Conservation (phyloP, 2,113 vertebrate genomes). For the Albula glossodonta region DNA sequence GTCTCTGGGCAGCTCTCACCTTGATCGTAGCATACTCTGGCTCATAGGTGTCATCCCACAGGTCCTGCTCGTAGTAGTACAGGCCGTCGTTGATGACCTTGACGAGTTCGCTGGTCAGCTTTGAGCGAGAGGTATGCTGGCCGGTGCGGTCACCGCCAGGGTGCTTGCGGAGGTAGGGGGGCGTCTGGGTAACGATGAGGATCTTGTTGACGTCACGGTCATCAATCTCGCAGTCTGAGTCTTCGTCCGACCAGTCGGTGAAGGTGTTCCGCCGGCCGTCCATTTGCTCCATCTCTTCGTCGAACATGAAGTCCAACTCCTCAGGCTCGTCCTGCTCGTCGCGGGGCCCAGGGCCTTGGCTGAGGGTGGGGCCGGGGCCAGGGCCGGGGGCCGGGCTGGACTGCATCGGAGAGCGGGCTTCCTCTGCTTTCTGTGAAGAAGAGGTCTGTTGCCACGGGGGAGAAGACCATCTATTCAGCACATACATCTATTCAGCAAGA, state of each 20-base stretch:
- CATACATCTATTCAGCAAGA: background rate
- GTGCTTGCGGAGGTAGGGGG: slow-evolving; percentile 92
- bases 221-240: slow-evolving; percentile 92
- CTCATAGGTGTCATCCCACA: slow-evolving; percentile 94
- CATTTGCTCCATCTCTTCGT: slow-evolving; percentile 98
- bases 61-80: slow-evolving; percentile 95
- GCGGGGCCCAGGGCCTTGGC: slow-evolving; percentile 37
- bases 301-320: slow-evolving; percentile 97
- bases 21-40: slow-evolving; percentile 97
- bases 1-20: slow-evolving; percentile 67
- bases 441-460: slow-evolving; percentile 36
- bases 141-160: slow-evolving; percentile 94
- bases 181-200: slow-evolving; percentile 95
- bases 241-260: slow-evolving; percentile 96
- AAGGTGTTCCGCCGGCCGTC: slow-evolving; percentile 96
- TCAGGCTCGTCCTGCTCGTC: slow-evolving; percentile 91
- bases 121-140: slow-evolving; percentile 89
- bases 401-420: slow-evolving; percentile 67
- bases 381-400: slow-evolving; percentile 42
- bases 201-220: slow-evolving; percentile 98
- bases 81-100: slow-evolving; percentile 98
- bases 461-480: background rate
- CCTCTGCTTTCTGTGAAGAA: slow-evolving; percentile 76
- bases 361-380: slow-evolving; percentile 32
- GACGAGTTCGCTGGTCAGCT: slow-evolving; percentile 87